Percentiles rank a stretch among this genome's conserved stretches.
Evolutionary conservation across 2,113 vertebrate genomes (phyloP).

Genomic region (Tringa solitaria): DNA sequence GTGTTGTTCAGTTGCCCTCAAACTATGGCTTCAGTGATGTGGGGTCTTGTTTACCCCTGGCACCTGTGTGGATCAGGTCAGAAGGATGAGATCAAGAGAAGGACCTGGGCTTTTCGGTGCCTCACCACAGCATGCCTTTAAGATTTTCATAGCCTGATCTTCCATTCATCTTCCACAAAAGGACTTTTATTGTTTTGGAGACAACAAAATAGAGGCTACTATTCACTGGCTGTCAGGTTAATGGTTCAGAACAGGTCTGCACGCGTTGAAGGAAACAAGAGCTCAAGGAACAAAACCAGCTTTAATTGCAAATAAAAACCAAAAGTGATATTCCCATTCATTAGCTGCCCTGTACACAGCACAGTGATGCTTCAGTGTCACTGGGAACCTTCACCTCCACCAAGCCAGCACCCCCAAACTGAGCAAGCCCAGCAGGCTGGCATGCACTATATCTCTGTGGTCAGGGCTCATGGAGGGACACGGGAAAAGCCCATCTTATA

Average conservation of each 20-base stretch:
- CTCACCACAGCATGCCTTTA: not conserved
- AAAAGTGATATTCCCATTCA: not conserved
- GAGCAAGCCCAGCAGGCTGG: not conserved
- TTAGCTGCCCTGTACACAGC: not conserved
- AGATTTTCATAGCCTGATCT: not conserved
- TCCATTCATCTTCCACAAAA: not conserved
- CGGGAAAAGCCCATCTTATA: fast-evolving
- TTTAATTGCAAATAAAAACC: not conserved
- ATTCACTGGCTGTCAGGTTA: not conserved
- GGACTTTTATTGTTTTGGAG: not conserved
- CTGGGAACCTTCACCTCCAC: not conserved
- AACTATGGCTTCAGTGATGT: not conserved
- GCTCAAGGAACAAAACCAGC: not conserved
- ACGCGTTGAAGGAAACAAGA: not conserved
- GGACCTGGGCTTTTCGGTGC: not conserved
- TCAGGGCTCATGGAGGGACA: fast-evolving
- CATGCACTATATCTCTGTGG: too few species aligned
- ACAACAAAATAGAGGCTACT: not conserved
- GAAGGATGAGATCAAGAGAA: not conserved
- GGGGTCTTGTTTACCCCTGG: not conserved
- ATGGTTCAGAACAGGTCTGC: not conserved
- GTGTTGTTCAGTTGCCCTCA: not conserved
- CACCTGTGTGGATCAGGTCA: not conserved
- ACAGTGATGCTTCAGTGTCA: not conserved
- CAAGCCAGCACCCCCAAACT: not conserved